Conservation (phyloP, 2,797 vertebrate genomes). For the Buphagus erythrorhynchus region DNA sequence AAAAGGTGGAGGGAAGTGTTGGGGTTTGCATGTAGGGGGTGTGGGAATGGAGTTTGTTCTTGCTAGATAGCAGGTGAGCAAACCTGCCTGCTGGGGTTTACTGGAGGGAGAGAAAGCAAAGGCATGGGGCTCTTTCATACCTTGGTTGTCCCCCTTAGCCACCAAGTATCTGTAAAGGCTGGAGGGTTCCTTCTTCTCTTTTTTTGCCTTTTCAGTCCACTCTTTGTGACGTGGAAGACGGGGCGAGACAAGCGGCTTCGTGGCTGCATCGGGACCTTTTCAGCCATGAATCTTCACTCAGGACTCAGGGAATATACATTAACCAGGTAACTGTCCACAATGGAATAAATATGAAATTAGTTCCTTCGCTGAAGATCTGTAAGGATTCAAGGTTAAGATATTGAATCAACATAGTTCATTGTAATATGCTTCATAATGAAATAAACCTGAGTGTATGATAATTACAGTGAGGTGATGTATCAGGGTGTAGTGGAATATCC, state of each 20-base stretch:
- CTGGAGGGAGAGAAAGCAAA: background rate
- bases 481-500: background rate
- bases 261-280: constrained; percentile 87
- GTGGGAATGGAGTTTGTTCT: background rate
- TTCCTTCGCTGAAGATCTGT: background rate
- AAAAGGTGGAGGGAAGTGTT: background rate
- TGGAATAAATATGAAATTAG: background rate
- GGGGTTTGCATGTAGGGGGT: background rate
- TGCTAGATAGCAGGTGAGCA: background rate
- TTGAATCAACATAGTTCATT: background rate
- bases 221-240: constrained; percentile 88
- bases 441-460: background rate
- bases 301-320: constrained; percentile 89
- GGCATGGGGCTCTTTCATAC: background rate
- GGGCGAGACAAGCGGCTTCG: constrained; percentile 86
- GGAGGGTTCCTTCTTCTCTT: constrained; percentile 36
- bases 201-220: constrained; percentile 77
- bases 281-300: constrained; percentile 89
- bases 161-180: background rate
- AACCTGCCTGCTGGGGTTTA: background rate
- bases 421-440: background rate
- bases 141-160: background rate
- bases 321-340: constrained; percentile 79
- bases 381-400: background rate
- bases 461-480: background rate